Percentiles rank a stretch among this genome's conserved stretches.
phyloP scores from a whole-genome alignment of 2,113 vertebrate genomes.

The Cricetomys ansorgei region DNA sequence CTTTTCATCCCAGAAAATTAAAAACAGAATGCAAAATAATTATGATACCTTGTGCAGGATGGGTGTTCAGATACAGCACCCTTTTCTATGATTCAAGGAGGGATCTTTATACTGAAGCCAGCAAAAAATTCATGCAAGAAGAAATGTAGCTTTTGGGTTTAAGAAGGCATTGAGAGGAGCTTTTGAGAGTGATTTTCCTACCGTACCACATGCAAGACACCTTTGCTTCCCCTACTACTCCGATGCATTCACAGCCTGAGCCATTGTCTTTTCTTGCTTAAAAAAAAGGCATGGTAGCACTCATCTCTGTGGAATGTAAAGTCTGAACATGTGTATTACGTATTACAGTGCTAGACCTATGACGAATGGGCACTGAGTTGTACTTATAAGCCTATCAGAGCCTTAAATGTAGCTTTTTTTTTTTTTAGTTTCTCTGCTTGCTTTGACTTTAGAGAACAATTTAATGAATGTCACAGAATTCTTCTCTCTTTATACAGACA shows the following conservation, averaged over 20 bases:
- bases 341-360: background rate
- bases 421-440: background rate
- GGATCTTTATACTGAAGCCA: background rate
- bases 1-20: background rate
- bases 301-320: background rate
- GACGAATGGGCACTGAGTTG: background rate
- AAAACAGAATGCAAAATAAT: background rate
- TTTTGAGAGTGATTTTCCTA: background rate
- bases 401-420: background rate
- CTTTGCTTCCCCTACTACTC: too few species aligned
- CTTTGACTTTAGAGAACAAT: background rate
- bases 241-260: background rate
- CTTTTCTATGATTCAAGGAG: background rate
- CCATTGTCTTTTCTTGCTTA: constrained; percentile 11
- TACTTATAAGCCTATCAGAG: background rate
- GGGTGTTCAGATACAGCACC: background rate
- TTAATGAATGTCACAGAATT: too few species aligned
- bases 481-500: background rate
- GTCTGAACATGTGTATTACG: background rate
- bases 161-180: background rate
- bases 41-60: background rate
- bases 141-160: background rate
- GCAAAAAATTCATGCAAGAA: background rate
- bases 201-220: background rate
- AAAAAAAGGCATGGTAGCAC: background rate